A percentile compares a stretch with the other conserved stretches of the same genome.
Evolutionary conservation across 2,113 vertebrate species (phyloP).

Genomic region (Ailurus styani): DNA sequence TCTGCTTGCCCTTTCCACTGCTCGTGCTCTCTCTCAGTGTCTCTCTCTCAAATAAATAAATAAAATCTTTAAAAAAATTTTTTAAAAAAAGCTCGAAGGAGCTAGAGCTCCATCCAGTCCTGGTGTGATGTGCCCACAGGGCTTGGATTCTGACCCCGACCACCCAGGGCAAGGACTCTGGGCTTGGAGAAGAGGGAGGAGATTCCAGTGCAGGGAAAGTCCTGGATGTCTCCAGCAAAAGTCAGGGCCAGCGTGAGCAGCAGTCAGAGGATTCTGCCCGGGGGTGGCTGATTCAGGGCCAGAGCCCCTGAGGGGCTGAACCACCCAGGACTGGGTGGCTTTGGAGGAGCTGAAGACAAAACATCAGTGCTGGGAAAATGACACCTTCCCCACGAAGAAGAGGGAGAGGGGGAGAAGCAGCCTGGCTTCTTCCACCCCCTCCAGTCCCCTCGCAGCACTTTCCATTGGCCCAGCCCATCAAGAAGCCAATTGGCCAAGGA

Average conservation of each 20-base stretch:
- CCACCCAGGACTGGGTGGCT: not conserved
- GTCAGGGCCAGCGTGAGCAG: not conserved
- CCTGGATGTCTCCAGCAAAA: not conserved
- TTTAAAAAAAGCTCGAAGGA: not conserved
- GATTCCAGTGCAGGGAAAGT: not conserved
- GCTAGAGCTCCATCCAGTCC: not conserved
- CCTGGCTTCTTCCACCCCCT: no score
- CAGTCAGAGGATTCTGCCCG: not conserved
- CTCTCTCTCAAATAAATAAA: no score
- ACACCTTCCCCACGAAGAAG: not conserved
- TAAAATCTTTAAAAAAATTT: no score
- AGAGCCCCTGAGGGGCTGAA: not conserved
- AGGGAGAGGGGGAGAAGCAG: not conserved
- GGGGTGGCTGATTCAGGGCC: not conserved
- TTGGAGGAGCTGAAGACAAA: not conserved
- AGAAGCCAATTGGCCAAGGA: not conserved
- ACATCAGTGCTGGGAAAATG: not conserved
- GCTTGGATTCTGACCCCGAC: not conserved
- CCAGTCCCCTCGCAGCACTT: not conserved
- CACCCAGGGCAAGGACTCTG: not conserved
- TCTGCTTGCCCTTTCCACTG: no score
- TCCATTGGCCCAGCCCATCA: not conserved
- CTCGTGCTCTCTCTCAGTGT: no score
- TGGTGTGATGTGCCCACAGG: not conserved
- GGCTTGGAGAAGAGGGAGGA: not conserved